phyloP scores from a whole-genome alignment of 2,113 vertebrate species.

The Daboia siamensis region DNA sequence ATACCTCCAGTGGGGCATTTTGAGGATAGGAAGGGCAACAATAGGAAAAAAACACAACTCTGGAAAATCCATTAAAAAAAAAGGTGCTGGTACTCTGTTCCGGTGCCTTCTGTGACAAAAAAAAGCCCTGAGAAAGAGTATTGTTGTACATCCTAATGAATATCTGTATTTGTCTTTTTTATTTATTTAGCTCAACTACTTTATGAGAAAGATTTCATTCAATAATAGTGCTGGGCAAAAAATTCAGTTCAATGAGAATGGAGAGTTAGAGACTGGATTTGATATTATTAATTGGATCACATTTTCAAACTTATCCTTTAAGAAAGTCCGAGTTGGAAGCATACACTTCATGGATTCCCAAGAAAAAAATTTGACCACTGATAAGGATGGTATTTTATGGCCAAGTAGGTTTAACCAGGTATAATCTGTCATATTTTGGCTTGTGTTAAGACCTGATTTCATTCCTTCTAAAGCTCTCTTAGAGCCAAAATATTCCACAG shows the following conservation, averaged over 20 bases:
- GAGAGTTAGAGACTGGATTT: not conserved
- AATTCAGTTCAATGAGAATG: not conserved
- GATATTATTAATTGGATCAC: not conserved
- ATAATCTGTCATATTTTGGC: not conserved
- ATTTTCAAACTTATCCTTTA: not conserved
- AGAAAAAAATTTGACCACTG: not conserved
- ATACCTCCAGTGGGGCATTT: no score
- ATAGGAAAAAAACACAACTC: no score
- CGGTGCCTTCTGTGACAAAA: no score
- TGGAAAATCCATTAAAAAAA: no score
- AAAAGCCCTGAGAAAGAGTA: no score
- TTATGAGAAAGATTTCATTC: not conserved
- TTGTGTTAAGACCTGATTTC: no score
- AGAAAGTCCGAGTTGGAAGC: not conserved
- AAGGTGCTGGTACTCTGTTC: no score
- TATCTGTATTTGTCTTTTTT: not conserved
- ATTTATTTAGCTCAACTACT: not conserved
- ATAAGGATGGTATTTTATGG: not conserved
- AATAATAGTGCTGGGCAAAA: not conserved
- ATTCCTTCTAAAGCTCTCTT: not conserved
- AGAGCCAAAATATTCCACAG: not conserved
- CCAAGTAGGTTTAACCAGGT: not conserved
- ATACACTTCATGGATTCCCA: not conserved
- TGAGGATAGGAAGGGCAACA: no score
- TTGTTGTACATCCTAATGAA: no score